A percentile compares a stretch with the other conserved stretches of the same genome.
Evolutionary conservation across 2,113 vertebrate species (phyloP).

Genomic region (Cisticola juncidis): DNA sequence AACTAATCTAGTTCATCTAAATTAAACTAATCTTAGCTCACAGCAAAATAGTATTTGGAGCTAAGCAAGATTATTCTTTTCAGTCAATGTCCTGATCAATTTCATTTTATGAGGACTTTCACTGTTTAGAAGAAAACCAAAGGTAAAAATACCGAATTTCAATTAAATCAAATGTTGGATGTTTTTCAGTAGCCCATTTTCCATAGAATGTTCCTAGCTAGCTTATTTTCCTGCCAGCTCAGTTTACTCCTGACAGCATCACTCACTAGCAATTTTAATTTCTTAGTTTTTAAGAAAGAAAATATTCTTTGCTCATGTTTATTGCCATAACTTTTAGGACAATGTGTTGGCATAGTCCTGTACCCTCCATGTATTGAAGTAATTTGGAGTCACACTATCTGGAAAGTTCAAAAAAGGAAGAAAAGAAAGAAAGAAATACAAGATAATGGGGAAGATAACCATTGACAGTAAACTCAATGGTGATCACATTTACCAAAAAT

Average conservation of each 20-base stretch:
- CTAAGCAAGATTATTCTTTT: not conserved
- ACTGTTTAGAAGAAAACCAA: not conserved
- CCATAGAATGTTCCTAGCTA: not conserved
- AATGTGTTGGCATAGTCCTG: not conserved
- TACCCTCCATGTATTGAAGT: not conserved
- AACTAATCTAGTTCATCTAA: not conserved
- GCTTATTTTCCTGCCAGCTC: not conserved
- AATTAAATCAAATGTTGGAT: not conserved
- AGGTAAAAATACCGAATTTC: not conserved
- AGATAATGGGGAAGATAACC: not conserved
- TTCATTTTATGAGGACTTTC: not conserved
- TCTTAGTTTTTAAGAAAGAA: not conserved
- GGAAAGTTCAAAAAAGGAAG: not conserved
- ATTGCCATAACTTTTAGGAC: not conserved
- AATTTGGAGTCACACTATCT: not conserved
- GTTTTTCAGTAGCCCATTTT: not conserved
- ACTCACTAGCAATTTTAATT: not conserved
- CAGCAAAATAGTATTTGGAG: not conserved
- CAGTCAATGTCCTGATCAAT: not conserved
- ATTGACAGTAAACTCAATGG: not conserved
- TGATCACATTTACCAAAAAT: not conserved
- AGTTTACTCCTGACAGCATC: not conserved
- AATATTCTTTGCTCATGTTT: not conserved
- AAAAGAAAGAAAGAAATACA: not conserved
- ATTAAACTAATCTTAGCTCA: not conserved